A percentile compares a stretch with the other conserved stretches of the same genome.
These are phyloP conservation scores for Homalodisca vitripennis DNA, from an alignment of 1,140 invertebrate genomes.

Conservation along the genomic window DNA sequence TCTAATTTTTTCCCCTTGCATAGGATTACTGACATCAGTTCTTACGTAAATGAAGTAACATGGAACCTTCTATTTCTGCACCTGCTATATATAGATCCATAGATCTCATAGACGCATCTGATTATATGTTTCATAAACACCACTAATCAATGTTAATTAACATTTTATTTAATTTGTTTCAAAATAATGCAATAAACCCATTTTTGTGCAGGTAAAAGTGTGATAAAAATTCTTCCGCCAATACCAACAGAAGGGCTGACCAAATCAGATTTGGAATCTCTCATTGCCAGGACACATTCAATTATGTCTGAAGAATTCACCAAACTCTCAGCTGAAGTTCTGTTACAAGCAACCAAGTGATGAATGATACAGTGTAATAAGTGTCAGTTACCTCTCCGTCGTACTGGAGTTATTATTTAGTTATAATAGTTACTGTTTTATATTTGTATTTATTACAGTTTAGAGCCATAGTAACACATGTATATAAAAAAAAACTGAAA, in stretches of 20 bases:
- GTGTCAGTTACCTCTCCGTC: background rate
- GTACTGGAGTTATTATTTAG: background rate
- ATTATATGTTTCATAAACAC: no score
- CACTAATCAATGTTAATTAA: no score
- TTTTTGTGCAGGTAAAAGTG: constrained; percentile 57
- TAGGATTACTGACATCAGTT: no score
- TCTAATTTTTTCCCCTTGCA: no score
- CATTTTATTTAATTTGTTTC: no score
- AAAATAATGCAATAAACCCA: no score
- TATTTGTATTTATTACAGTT: background rate
- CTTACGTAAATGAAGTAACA: no score
- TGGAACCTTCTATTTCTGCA: no score
- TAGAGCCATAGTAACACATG: no score
- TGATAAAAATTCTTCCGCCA: constrained; percentile 68
- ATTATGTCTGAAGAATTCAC: constrained; percentile 64
- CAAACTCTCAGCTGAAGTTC: constrained; percentile 49
- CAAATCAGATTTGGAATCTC: constrained; percentile 60
- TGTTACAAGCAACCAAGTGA: background rate
- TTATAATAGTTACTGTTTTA: background rate
- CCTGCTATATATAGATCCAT: no score
- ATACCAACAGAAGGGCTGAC: constrained; percentile 62
- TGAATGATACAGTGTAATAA: background rate
- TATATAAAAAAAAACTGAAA: background rate
- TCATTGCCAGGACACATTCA: constrained; percentile 63
- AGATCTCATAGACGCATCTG: no score